phyloP scores from a whole-genome alignment of 2,797 vertebrate genomes.

The Falco cherrug region DNA sequence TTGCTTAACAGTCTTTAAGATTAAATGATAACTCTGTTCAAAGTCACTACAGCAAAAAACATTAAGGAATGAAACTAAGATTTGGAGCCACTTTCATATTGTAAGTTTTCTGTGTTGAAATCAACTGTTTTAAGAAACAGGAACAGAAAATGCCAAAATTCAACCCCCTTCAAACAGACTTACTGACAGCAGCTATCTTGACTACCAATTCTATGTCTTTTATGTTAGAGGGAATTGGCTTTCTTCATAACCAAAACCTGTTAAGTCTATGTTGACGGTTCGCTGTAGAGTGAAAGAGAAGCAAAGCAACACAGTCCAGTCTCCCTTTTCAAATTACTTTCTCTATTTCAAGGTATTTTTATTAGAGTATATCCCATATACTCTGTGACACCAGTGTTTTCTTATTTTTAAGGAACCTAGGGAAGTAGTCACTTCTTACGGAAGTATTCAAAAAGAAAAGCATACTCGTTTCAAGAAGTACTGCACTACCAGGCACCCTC shows the following conservation, averaged over 20 bases:
- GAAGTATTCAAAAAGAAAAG: neutral
- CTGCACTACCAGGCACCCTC: neutral
- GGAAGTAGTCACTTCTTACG: neutral
- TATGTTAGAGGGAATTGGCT: neutral
- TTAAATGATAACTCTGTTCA: neutral
- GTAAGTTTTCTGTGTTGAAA: neutral
- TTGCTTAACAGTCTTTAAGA: neutral
- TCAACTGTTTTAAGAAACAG: neutral
- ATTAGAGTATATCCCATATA: neutral
- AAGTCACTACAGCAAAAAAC: neutral
- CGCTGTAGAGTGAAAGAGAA: neutral
- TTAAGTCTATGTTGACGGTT: neutral
- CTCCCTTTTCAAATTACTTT: neutral
- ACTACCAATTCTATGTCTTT: neutral
- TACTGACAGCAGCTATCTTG: neutral
- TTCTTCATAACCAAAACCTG: neutral
- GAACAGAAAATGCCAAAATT: neutral
- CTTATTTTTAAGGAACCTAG: neutral
- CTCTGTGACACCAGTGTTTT: neutral
- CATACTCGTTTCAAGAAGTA: neutral
- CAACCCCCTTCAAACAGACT: neutral
- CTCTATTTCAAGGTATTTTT: neutral
- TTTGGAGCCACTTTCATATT: neutral
- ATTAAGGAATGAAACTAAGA: neutral
- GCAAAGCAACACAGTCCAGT: neutral